Evolutionary conservation across 92 coral and sea anemone genomes (phyloP).

Genomic region (Bergia sp.): DNA sequence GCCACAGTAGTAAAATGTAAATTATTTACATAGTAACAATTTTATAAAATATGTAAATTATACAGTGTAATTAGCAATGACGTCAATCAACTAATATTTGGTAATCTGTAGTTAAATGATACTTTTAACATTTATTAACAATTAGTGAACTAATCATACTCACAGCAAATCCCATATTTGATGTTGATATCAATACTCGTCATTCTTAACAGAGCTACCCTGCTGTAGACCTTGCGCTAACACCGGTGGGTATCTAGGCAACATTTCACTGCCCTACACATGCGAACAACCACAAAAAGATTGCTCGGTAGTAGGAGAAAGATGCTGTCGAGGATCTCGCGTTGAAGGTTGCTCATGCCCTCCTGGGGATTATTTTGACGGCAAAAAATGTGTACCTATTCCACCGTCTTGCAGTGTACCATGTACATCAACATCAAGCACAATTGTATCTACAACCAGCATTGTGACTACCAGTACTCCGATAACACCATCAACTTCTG

Average conservation of each 20-base stretch:
- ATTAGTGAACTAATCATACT: no score
- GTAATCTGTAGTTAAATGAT: background rate
- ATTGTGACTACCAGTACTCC: conserved; percentile 47
- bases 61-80: no score
- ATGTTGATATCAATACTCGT: background rate
- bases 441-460: conserved; percentile 22
- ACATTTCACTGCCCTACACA: conserved; percentile 70
- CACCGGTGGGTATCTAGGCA: conserved; percentile 77
- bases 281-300: conserved; percentile 65
- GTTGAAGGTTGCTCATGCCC: conserved; percentile 96
- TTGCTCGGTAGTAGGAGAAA: conserved; percentile 65
- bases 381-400: conserved; percentile 81
- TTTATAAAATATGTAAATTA: no score
- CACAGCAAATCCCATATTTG: no score
- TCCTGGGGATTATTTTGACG: conserved; percentile 67
- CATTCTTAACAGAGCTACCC: background rate
- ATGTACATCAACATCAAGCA: conserved; percentile 48
- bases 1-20: no score
- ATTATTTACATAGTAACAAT: no score
- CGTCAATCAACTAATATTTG: background rate
- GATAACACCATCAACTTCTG: conserved; percentile 19
- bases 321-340: conserved; percentile 89
- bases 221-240: conserved; percentile 89
- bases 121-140: background rate
- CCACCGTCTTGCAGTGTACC: conserved; percentile 63